Base-by-base conservation (phyloP, 1,140 invertebrate genomes). In the Drosophila kanapiae region DNA sequence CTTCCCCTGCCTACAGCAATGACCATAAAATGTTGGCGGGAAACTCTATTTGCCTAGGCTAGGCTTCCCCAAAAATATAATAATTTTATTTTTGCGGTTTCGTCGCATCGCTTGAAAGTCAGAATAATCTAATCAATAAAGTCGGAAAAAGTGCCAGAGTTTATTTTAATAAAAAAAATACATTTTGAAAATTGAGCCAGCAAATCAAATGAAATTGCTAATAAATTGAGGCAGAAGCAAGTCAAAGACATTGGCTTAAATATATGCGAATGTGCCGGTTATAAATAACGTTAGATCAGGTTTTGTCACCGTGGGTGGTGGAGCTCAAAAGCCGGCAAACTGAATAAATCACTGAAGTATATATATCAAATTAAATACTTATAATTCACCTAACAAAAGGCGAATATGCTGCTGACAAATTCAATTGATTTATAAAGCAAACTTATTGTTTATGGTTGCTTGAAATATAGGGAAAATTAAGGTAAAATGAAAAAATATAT, bases 341-440 rank as follows among this genome's bases (percentile, higher is more conserved):
- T 54, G 45, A 51, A 68, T 83, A 82, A 80, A 82, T 83, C 61
- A 80, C 47, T 54, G 40, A 27, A 60, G 70, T 51, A 51, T 59
- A 51, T 59, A 70, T 48, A 60, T 56, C 51, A 79, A 86, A 68
- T 87, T 79, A 65, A 86, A 82, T 79, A 78, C 62, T 62, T 60
- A 80, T 61, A 74, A 69, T 69, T 86, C 72, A 64, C 18, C 38
- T 23, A 49, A 62, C 40, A 62, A 65, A 54, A 42, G 35, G 27
- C 18, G 23, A 29, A 59, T 84, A 61, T 85, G 79, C 71, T 58
- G 74, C 78, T 70, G 57, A 78, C 84, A 80, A 68, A 35, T 62
- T 60, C 47, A 82, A 69, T 87, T 87, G 67, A 86, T 87, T 82
- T 87, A 87, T 76, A 64, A 79, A 74, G 45, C 16, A 49, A 62